These are phyloP conservation scores for Onychostoma macrolepis DNA, from an alignment of 2,113 vertebrate genomes.

Conservation along the genomic window DNA sequence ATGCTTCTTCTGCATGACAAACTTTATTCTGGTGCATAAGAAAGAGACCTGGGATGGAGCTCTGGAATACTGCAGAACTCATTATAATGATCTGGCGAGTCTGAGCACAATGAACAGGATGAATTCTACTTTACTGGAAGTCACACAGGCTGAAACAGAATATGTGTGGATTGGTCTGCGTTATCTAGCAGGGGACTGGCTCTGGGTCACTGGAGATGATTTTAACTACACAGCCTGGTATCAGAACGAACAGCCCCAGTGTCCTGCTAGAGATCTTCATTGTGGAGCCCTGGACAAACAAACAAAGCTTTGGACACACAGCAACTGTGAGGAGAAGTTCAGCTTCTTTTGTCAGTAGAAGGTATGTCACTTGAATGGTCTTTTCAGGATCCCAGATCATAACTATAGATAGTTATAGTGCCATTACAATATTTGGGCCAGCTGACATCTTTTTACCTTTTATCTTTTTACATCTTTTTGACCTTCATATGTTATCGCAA, in stretches of 20 bases:
- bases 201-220: slow-evolving; percentile 21
- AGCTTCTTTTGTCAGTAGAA: slow-evolving; percentile 17
- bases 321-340: slow-evolving; percentile 33
- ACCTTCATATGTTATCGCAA: too few species aligned
- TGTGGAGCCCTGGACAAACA: slow-evolving; percentile 17
- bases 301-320: neutral
- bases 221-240: neutral
- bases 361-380: too few species aligned
- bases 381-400: too few species aligned
- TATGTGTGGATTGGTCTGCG: slow-evolving; percentile 28
- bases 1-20: slow-evolving; percentile 5
- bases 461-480: too few species aligned
- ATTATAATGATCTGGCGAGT: neutral
- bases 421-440: too few species aligned
- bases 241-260: neutral
- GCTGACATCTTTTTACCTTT: too few species aligned
- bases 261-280: neutral
- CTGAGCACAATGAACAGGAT: neutral
- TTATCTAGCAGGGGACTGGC: slow-evolving; percentile 17
- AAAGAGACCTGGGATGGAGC: slow-evolving; percentile 21
- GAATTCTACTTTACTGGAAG: neutral
- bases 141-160: neutral
- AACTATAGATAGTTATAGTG: too few species aligned
- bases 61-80: slow-evolving; percentile 24
- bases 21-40: neutral